phyloP scores from a whole-genome alignment of 2,797 vertebrate genomes.

The Discoglossus pictus region DNA sequence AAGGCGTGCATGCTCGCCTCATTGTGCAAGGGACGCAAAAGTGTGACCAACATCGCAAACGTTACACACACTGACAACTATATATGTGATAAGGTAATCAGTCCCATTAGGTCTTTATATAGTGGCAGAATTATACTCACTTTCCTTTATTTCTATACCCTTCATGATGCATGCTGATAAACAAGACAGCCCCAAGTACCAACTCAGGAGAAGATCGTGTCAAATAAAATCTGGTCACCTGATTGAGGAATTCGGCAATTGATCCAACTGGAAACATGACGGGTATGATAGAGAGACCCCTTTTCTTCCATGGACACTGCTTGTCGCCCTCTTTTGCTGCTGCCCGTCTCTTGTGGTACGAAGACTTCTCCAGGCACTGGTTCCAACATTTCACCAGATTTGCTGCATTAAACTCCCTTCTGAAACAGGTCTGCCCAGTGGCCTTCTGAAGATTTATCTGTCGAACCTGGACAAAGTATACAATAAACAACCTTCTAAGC shows the following conservation, averaged over 20 bases:
- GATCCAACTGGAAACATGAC: conserved; percentile 55
- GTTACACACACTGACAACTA: no score
- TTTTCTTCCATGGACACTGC: conserved; percentile 60
- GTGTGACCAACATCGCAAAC: no score
- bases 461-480: conserved; percentile 53
- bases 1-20: no score
- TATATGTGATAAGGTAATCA: no score
- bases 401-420: conserved; percentile 52
- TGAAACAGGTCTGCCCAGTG: conserved; percentile 53
- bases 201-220: neutral
- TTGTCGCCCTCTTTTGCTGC: conserved; percentile 53
- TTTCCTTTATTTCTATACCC: no score
- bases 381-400: conserved; percentile 56
- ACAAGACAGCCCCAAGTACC: no score
- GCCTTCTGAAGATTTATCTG: conserved; percentile 57
- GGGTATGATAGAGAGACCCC: conserved; percentile 59
- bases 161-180: no score
- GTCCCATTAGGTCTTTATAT: no score
- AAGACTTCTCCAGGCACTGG: conserved; percentile 57
- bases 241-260: conserved; percentile 29
- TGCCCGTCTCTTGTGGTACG: conserved; percentile 50
- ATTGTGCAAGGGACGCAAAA: no score
- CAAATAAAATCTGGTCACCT: conserved; percentile 52
- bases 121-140: no score
- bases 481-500: neutral